phyloP scores from a whole-genome alignment of 2,797 vertebrate genomes.

The Smutsia temminckii region DNA sequence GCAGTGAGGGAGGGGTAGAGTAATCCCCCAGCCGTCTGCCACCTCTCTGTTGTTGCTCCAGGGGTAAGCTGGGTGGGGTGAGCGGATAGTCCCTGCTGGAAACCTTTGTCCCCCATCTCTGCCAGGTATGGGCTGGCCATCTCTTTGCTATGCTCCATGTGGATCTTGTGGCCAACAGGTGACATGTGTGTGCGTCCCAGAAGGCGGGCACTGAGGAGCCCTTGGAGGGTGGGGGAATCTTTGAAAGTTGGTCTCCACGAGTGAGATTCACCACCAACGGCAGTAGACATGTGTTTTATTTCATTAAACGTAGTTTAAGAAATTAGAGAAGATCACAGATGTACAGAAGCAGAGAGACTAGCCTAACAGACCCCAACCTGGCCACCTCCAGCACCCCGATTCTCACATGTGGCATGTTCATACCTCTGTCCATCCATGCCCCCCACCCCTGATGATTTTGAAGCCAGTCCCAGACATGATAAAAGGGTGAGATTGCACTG shows the following conservation, averaged over 20 bases:
- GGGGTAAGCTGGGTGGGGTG: no score
- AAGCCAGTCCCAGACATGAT: not conserved
- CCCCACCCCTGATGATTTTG: rapidly evolving
- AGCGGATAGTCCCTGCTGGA: no score
- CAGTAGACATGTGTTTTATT: not conserved
- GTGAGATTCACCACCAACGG: rapidly evolving
- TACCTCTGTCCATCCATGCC: not conserved
- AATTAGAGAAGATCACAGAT: not conserved
- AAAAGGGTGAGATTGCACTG: not conserved
- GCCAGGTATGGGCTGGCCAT: rapidly evolving
- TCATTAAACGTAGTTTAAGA: not conserved
- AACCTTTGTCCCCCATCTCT: no score
- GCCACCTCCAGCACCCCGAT: not conserved
- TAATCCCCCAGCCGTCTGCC: not conserved
- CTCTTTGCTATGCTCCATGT: not conserved
- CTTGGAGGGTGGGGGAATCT: not conserved
- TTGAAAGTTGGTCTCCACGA: not conserved
- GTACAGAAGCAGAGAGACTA: rapidly evolving
- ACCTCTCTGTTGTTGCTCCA: no score
- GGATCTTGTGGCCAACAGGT: not conserved
- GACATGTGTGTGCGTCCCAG: not conserved
- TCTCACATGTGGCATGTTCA: not conserved
- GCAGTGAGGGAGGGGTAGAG: no score
- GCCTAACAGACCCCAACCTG: rapidly evolving
- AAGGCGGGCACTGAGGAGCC: rapidly evolving